These are phyloP conservation scores for Zaprionus lineosus DNA, from an alignment of 2,888 invertebrate species.

Conservation along the genomic window DNA sequence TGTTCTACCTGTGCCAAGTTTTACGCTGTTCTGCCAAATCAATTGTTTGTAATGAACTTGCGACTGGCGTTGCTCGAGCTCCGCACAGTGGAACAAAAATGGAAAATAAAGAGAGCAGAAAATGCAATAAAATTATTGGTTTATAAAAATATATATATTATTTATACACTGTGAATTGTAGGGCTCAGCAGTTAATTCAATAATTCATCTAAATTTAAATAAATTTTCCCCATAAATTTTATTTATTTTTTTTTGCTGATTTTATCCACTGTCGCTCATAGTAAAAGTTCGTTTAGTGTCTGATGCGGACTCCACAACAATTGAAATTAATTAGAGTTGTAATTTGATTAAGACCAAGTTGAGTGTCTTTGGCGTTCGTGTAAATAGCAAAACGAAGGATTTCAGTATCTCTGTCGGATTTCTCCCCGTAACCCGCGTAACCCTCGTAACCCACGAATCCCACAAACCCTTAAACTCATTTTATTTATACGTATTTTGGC, in stretches of 20 bases:
- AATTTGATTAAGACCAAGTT: conserved; percentile 66
- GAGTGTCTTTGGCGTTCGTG: conserved; percentile 31
- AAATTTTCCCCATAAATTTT: neutral
- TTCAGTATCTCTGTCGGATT: neutral
- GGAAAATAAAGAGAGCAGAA: conserved; percentile 1
- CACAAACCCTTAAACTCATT: conserved; percentile 16
- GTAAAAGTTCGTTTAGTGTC: conserved; percentile 39
- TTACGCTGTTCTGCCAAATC: conserved; percentile 74
- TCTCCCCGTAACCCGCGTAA: conserved; percentile 1
- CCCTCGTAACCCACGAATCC: no score
- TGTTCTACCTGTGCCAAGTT: conserved; percentile 72
- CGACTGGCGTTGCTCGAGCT: conserved; percentile 35
- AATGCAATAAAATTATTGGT: neutral
- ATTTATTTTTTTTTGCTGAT: neutral
- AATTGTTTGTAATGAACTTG: conserved; percentile 79
- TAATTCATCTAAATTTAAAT: no score
- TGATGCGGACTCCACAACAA: conserved; percentile 50
- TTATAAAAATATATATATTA: no score
- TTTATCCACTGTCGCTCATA: conserved; percentile 9
- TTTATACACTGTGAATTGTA: no score
- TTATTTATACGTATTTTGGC: conserved; percentile 38
- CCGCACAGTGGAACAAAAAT: conserved; percentile 36
- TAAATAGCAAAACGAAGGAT: conserved; percentile 20
- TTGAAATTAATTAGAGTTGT: conserved; percentile 73
- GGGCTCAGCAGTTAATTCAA: no score